Evolutionary conservation across 2,797 vertebrate species (phyloP), one percentile per base, ranked within the genome.

Genomic region (Aplochiton taeniatus): DNA sequence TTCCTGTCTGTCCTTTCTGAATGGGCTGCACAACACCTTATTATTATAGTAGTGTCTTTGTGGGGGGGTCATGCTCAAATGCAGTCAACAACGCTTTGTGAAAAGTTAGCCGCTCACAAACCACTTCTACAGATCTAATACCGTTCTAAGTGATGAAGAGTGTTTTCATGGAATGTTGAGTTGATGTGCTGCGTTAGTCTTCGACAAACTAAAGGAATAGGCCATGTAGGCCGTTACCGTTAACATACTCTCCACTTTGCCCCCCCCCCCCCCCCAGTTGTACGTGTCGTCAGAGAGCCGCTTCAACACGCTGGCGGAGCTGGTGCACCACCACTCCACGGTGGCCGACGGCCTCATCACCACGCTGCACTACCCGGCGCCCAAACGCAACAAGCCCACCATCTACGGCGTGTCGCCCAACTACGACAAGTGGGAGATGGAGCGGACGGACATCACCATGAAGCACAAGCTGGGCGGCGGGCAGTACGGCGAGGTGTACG

Each of bases 401-500:
- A 93, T 99, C 80, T 99, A 98, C 0, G 97, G 97, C 0, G 97
- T 98, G 65, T 98, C 97, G 4, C 97, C 97, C 4, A 97, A 97
- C 93, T 98, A 98, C 0, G 97, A 99, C 86, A 98, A 98, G 67
- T 99, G 97, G 97, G 97, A 99, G 90, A 98, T 98, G 76, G 97
- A 99, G 86, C 93, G 97, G 80, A 98, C 97, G 0, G 97, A 99
- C 92, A 99, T 99, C 81, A 98, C 97, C 53, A 99, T 99, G 97
- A 98, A 96, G 79, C 97, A 99, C 92, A 98, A 98, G 79, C 91
- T 99, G 58, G 97, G 97, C 0, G 97, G 97, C 0, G 97, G 97
- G n/a, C 97, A 99, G 90, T 99, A 99, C 0, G 97, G 97, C 41
- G 97, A 99, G 83, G 97, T 99, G 52, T 99, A 99, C 0, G 97